Evolutionary conservation across 2,797 vertebrate species (phyloP), one percentile per base, ranked within the genome.

Genomic region (Phataginus tricuspis): DNA sequence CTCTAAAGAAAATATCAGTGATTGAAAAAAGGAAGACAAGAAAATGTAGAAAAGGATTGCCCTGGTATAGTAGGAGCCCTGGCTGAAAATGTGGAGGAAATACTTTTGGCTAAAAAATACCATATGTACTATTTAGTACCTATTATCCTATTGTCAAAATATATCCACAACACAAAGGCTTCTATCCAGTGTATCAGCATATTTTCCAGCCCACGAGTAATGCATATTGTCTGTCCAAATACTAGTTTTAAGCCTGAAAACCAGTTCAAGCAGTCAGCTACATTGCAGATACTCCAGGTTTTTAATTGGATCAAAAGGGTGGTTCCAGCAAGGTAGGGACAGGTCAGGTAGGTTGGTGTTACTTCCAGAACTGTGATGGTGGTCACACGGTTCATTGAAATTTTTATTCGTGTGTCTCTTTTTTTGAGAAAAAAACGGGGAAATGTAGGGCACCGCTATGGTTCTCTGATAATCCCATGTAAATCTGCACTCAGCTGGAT

Each of bases 391-490:
- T 27, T 39, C 21, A 2, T 12, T 34, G 79, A 84, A 79, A 16
- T 51, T 34, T 86, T 55, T 18, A 4, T 74, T 42, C n/a, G 23
- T 66, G 37, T 29, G 45, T 42, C 42, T 45, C 34, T 42, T 64
- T 71, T 66, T 86, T 37, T 63, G 42, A 49, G 72, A 25, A 27
- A 23, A 13, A 79, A 39, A 39, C 61, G 29, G 59, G 69, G 23
- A 45, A 95, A 3, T 3, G 0, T 13, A 78, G 91, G 80, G 23
- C 27, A 11, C 27, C 11, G 45, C 55, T 66, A 3, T 34, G 64
- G 51, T 45, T 51, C 42, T 91, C 87, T 31, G 59, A 63, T 51
- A 64, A 68, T 94, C 86, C 68, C 74, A 66, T 91, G 97, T 89
- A 59, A 59, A 90, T 92, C 72, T 78, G 45, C 37, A 14, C 61